These are phyloP conservation scores for Scyliorhinus canicula DNA, from an alignment of 2,797 vertebrate genomes.

Conservation along the genomic window DNA sequence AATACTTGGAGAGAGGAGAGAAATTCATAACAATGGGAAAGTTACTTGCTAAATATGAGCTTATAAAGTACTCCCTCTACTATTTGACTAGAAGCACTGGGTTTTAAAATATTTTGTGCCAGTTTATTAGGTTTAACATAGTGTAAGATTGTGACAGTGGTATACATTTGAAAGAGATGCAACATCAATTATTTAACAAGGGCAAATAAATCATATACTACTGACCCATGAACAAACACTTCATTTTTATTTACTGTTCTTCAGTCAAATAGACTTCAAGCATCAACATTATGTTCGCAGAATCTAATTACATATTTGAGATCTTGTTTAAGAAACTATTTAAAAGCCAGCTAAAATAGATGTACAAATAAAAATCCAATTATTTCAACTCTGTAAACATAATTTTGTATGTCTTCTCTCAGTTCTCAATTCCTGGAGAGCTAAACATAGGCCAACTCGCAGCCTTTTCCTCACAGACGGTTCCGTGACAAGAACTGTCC, in stretches of 20 bases:
- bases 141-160: neutral
- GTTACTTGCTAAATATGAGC: neutral
- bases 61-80: neutral
- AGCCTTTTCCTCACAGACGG: neutral
- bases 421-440: neutral
- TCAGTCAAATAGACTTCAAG: neutral
- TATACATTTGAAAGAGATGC: neutral
- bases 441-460: neutral
- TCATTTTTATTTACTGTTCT: neutral
- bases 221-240: neutral
- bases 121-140: neutral
- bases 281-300: neutral
- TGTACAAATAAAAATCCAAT: neutral
- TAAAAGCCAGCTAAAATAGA: neutral
- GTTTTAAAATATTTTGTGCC: neutral
- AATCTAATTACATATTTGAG: neutral
- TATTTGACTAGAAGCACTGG: too few species aligned
- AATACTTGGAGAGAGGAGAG: neutral
- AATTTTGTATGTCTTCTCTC: neutral
- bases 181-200: constrained; percentile 5
- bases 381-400: neutral
- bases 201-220: neutral
- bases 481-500: neutral
- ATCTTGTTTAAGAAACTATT: neutral
- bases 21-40: neutral